phyloP scores from a whole-genome alignment of 1,140 invertebrate genomes.

The Samia ricini region DNA sequence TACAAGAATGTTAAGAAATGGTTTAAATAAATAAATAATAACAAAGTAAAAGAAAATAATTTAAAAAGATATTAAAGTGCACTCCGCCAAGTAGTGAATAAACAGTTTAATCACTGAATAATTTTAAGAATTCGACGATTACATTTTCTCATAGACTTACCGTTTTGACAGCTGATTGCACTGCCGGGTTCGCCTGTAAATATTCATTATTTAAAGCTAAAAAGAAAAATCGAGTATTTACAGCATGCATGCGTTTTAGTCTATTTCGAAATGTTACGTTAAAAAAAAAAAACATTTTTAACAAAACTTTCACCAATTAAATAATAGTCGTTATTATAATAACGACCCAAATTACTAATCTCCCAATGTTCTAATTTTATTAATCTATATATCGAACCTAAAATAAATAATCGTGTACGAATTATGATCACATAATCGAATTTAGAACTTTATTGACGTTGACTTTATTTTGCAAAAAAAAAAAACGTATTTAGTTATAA shows the following conservation, averaged over 20 bases:
- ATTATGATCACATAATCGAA: too few species aligned
- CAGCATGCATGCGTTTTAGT: constrained; percentile 50
- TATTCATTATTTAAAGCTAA: constrained; percentile 67
- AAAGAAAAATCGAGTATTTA: constrained; percentile 49
- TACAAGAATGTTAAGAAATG: neutral
- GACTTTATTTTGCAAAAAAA: too few species aligned
- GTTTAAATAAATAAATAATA: too few species aligned
- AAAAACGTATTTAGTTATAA: too few species aligned
- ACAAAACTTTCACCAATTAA: too few species aligned
- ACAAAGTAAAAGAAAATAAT: neutral
- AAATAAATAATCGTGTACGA: too few species aligned
- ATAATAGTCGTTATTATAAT: neutral
- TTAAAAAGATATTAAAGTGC: neutral
- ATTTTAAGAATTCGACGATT: constrained; percentile 11
- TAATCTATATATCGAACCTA: too few species aligned
- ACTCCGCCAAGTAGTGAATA: constrained; percentile 58
- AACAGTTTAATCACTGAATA: constrained; percentile 25
- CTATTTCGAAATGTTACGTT: neutral
- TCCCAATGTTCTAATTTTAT: too few species aligned
- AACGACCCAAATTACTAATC: too few species aligned
- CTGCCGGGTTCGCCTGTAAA: constrained; percentile 89
- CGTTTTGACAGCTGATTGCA: constrained; percentile 90
- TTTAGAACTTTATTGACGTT: too few species aligned
- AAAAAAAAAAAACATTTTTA: constrained; percentile 4
- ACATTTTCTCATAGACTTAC: constrained; percentile 77